Evolutionary conservation across 2,888 invertebrate species (phyloP).

Genomic region (Diogma glabrata): DNA sequence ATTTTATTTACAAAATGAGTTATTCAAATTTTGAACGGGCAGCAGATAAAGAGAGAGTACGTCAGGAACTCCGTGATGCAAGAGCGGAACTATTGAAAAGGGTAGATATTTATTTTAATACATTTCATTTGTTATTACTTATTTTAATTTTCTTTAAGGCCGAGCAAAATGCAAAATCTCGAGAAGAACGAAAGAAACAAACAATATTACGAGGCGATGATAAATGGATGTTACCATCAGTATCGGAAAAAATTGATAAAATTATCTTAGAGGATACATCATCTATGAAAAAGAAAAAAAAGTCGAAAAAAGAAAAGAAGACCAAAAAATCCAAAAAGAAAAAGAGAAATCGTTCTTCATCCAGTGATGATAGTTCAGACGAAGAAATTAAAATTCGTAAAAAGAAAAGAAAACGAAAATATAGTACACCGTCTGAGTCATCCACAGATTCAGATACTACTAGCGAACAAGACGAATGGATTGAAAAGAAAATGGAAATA

Average conservation of each 20-base stretch:
- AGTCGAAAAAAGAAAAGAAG: conserved; percentile 32
- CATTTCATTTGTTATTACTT: background rate
- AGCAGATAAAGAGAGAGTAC: conserved; percentile 27
- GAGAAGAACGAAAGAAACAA: conserved; percentile 22
- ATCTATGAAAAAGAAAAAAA: conserved; percentile 27
- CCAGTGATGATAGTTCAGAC: conserved; percentile 31
- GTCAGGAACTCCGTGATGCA: conserved; percentile 27
- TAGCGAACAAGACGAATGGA: conserved; percentile 43
- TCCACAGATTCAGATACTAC: conserved; percentile 17
- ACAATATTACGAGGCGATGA: conserved; percentile 26
- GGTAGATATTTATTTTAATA: conserved; percentile 18
- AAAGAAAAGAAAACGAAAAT: conserved; percentile 23
- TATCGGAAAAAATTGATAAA: conserved; percentile 24
- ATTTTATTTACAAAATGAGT: conserved; percentile 23
- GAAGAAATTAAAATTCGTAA: conserved; percentile 23
- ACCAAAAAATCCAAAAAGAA: conserved; percentile 17
- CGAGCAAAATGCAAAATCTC: conserved; percentile 24
- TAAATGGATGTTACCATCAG: conserved; percentile 28
- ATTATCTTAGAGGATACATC: conserved; percentile 7
- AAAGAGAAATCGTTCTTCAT: conserved; percentile 14
- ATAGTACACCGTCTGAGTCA: conserved; percentile 20
- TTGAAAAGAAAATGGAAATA: conserved; percentile 41
- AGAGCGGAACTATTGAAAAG: conserved; percentile 26
- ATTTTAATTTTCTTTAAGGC: conserved; percentile 22
- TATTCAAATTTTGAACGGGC: conserved; percentile 31